Conservation (phyloP, 1,140 invertebrate species). For the Drosophila sproati region DNA sequence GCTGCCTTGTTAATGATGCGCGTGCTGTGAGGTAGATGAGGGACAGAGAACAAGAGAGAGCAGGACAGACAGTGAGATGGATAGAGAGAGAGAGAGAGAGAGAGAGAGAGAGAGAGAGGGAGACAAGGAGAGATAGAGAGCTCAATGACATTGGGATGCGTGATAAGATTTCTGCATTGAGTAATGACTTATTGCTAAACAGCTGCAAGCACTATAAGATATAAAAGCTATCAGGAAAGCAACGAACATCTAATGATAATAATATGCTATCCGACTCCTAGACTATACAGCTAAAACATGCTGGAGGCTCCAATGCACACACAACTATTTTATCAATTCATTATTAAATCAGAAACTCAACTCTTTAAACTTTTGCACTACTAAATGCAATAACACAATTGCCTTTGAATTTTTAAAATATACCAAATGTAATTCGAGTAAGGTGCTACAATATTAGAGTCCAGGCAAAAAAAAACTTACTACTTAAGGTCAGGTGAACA, state of each 20-base stretch:
- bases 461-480: too few relatives aligned
- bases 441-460: too few relatives aligned
- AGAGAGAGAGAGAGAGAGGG: neutral
- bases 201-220: slow-evolving; percentile 47
- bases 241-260: slow-evolving; percentile 9
- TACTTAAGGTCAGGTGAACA: too few relatives aligned
- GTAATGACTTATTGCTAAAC: slow-evolving; percentile 59
- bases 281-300: neutral
- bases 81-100: neutral
- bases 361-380: too few relatives aligned
- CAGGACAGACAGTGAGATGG: neutral
- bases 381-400: too few relatives aligned
- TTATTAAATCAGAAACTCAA: too few relatives aligned
- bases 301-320: neutral
- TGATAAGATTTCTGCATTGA: slow-evolving; percentile 64
- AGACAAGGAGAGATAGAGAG: neutral
- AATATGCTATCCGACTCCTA: neutral
- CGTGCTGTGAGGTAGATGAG: slow-evolving; percentile 34
- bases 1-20: slow-evolving; percentile 73
- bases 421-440: too few relatives aligned
- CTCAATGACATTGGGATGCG: slow-evolving; percentile 30
- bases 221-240: slow-evolving; percentile 38
- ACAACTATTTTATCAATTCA: neutral
- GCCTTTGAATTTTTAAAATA: too few relatives aligned
- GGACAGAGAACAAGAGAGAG: neutral